Conservation (phyloP, 2,797 vertebrate species). For the Dryobates pubescens region DNA sequence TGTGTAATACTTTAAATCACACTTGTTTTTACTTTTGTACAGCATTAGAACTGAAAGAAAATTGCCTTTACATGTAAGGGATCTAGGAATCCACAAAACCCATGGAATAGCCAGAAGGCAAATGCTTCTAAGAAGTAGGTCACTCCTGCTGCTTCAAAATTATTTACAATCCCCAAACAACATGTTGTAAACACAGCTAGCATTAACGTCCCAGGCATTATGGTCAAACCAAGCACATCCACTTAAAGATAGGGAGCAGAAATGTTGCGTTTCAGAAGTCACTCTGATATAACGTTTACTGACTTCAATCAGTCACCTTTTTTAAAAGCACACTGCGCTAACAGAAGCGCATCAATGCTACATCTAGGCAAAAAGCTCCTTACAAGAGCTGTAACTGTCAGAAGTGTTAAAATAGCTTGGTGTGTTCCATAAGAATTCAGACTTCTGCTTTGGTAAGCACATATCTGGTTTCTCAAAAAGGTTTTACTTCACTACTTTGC, state of each 20-base stretch:
- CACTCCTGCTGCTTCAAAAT: constrained; percentile 66
- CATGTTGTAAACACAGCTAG: neutral
- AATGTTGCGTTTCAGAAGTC: neutral
- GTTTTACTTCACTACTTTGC: neutral
- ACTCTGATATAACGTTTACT: fast-evolving
- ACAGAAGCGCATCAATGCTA: fast-evolving
- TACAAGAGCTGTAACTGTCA: fast-evolving
- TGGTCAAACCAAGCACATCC: neutral
- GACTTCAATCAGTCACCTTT: neutral
- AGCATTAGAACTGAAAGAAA: neutral
- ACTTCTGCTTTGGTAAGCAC: fast-evolving
- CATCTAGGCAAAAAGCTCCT: fast-evolving
- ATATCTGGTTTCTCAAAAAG: fast-evolving
- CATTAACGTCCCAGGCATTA: neutral
- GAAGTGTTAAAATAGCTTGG: fast-evolving
- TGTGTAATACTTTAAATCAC: neutral
- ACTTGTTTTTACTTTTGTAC: neutral
- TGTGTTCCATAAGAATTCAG: fast-evolving
- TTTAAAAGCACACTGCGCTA: neutral
- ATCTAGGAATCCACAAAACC: constrained; percentile 18
- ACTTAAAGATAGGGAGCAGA: neutral
- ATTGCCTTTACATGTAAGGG: neutral
- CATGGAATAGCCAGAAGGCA: constrained; percentile 58
- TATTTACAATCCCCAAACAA: constrained; percentile 25
- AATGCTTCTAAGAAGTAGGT: constrained; percentile 72